Base-by-base conservation (phyloP, 2,113 vertebrate species). In the Hemicordylus capensis region DNA sequence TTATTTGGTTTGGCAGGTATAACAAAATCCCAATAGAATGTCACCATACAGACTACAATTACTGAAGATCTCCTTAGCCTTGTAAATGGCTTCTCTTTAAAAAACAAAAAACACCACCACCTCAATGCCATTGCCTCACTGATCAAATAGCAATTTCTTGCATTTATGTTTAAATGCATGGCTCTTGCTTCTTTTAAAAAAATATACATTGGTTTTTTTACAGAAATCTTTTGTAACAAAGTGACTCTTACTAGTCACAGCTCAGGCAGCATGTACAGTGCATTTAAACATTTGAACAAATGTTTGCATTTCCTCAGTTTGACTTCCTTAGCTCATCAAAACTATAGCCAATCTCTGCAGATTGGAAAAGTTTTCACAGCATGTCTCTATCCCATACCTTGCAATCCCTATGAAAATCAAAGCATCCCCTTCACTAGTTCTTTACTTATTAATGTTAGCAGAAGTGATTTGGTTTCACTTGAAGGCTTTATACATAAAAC, bases 221-320 rank as follows among this genome's bases (percentile, higher is more conserved):
- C 77, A 88, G 46, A 85, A 81, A 75, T 92, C 90, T 90, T 90
- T 61, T 90, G 81, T 92, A 89, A 92, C 93, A 91, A 89, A 93
- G 88, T 91, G 94, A 89, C 92, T 92, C 87, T 87, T 89, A 86
- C 86, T 86, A 94, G 24, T 87, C 80, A 12, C 78, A 73, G 79
- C 84, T 84, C 86, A 78, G 3, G 75, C 63, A 76, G 90, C 48
- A 34, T 80, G 76, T 85, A 83, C 85, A 87, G 83, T 82, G 72
- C 80, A 73, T 67, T 67, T 91, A 83, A 90, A 73, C 72, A 48
- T 81, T 86, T 84, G 75, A 90, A 88, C 90, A 90, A 90, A 81
- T 87, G 83, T 87, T 91, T 92, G 89, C 92, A 88, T 88, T 72
- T 87, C 89, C 85, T 90, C 86, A 84, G 80, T 88, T 10, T 66